Conservation (phyloP, 2,113 vertebrate species). For the Parus major region DNA sequence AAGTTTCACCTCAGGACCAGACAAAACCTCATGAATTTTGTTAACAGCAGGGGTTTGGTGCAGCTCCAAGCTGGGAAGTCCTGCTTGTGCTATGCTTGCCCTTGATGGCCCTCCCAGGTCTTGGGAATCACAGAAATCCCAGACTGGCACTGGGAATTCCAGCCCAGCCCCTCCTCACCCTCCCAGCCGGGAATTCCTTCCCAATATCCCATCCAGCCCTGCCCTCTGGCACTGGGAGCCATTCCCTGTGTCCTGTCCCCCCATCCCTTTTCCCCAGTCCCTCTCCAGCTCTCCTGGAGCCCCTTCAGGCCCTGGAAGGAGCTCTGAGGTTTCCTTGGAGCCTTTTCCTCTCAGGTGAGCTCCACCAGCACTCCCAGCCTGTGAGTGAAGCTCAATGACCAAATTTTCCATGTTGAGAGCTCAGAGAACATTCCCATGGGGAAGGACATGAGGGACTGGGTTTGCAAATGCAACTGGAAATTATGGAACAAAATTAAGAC, state of each 20-base stretch:
- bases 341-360: background rate
- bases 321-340: background rate
- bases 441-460: background rate
- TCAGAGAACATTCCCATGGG: background rate
- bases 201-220: accelerated
- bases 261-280: background rate
- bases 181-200: background rate
- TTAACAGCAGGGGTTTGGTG: background rate
- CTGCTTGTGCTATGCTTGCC: background rate
- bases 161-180: background rate
- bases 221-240: background rate
- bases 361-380: background rate
- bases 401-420: background rate
- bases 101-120: background rate
- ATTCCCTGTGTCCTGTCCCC: background rate
- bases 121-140: background rate
- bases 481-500: background rate
- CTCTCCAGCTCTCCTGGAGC: background rate
- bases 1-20: background rate
- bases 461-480: background rate
- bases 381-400: background rate
- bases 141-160: background rate
- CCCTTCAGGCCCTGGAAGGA: accelerated
- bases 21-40: background rate
- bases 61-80: background rate